phyloP scores from a whole-genome alignment of 2,797 vertebrate species.

The Benthosema pterotum region DNA sequence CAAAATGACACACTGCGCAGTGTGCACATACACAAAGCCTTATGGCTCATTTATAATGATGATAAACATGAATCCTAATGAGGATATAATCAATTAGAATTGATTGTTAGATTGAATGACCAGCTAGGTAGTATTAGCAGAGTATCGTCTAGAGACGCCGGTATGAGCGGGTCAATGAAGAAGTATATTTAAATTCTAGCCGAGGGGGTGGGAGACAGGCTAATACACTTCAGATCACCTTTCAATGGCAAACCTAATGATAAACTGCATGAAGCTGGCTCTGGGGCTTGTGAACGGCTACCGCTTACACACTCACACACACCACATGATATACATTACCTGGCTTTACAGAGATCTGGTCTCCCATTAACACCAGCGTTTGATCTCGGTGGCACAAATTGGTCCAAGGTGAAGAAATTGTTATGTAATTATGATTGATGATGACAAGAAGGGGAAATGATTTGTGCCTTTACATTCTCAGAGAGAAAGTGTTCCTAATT shows the following conservation, averaged over 20 bases:
- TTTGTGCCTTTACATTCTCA: conserved; percentile 75
- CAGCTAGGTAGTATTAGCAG: background rate
- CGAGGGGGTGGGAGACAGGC: conserved; percentile 19
- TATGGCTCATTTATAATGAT: too few relatives aligned
- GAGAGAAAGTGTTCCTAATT: conserved; percentile 65
- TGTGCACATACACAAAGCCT: too few relatives aligned
- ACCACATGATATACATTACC: conserved; percentile 90
- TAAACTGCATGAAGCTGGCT: conserved; percentile 35
- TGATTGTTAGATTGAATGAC: conserved; percentile 5
- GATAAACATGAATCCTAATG: conserved; percentile 2
- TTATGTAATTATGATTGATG: conserved; percentile 93
- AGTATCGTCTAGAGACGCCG: background rate
- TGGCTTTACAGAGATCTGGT: conserved; percentile 79
- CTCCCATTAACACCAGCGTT: conserved; percentile 82
- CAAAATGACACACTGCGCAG: background rate
- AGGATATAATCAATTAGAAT: background rate
- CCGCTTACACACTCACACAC: too few relatives aligned
- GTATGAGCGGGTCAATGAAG: background rate
- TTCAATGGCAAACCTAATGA: conserved; percentile 46
- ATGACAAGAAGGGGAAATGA: conserved; percentile 81
- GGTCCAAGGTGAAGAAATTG: conserved; percentile 97
- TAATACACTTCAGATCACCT: conserved; percentile 1
- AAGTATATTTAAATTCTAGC: conserved; percentile 48
- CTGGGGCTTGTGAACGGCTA: conserved; percentile 54
- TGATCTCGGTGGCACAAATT: conserved; percentile 95